Conservation (phyloP, 2,888 invertebrate genomes). For the Pandemis heparana region DNA sequence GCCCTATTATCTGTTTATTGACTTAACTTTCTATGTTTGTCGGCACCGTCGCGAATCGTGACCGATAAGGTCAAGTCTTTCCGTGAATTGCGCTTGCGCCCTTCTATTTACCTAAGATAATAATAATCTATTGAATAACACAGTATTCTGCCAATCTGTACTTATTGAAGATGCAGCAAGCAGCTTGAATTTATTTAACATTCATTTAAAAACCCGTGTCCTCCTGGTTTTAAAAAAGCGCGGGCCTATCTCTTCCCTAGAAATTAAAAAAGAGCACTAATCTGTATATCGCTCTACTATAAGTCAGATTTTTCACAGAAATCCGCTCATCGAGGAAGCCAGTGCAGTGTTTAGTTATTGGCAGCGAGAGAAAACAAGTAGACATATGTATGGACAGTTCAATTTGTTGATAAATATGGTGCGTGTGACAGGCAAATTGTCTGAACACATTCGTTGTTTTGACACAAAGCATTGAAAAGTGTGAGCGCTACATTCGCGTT, state of each 20-base stretch:
- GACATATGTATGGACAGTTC: background rate
- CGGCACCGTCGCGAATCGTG: conserved; percentile 33
- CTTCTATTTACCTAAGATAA: conserved; percentile 38
- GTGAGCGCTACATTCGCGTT: too few species aligned
- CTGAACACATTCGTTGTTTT: background rate
- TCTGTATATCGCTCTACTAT: too few species aligned
- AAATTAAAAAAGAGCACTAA: too few species aligned
- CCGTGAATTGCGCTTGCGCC: conserved; percentile 30
- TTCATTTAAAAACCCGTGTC: background rate
- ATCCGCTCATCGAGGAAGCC: too few species aligned
- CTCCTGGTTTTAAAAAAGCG: background rate
- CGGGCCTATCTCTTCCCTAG: too few species aligned
- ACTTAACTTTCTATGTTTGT: conserved; percentile 33
- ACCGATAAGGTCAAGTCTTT: conserved; percentile 42
- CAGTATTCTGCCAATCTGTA: conserved; percentile 12
- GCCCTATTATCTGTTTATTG: conserved; percentile 10
- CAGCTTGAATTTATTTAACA: too few species aligned
- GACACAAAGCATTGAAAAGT: too few species aligned
- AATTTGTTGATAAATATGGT: background rate
- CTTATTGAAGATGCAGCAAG: background rate
- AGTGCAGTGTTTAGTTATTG: background rate
- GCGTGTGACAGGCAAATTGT: too few species aligned
- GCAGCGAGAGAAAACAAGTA: background rate
- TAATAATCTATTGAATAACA: conserved; percentile 30
- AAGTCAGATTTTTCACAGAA: too few species aligned